Evolutionary conservation across 1,140 invertebrate genomes (phyloP).

Genomic region (Battus philenor): DNA sequence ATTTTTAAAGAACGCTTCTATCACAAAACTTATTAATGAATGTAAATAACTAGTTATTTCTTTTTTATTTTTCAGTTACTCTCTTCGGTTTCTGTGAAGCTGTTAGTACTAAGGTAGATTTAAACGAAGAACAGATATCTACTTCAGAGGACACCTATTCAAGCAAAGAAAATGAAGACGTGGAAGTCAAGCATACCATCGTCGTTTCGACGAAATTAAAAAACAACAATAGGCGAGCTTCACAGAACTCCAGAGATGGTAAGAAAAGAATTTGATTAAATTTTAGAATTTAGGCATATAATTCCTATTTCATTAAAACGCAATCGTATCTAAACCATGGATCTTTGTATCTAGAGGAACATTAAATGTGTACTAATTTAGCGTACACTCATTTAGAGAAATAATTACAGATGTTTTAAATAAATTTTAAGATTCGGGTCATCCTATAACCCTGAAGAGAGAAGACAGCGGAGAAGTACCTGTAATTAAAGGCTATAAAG

Average conservation of each 20-base stretch:
- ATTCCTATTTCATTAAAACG: no score
- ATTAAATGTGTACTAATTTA: no score
- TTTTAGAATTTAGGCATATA: not conserved
- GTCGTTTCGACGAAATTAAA: constrained; percentile 61
- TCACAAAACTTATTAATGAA: no score
- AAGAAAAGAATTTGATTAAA: no score
- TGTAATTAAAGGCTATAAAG: constrained; percentile 48
- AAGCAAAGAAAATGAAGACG: constrained; percentile 51
- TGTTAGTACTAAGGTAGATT: constrained; percentile 58
- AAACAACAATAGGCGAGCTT: constrained; percentile 52
- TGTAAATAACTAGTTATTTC: no score
- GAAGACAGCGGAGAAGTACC: constrained; percentile 57
- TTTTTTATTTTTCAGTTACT: constrained; percentile 32
- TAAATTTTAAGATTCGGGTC: no score
- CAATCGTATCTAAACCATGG: no score
- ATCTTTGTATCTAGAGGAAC: no score
- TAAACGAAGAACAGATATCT: constrained; percentile 34
- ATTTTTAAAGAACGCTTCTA: no score
- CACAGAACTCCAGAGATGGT: constrained; percentile 35
- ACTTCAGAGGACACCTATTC: constrained; percentile 25
- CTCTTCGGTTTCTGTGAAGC: constrained; percentile 27
- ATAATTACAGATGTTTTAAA: no score
- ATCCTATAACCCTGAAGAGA: no score
- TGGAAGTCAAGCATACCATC: constrained; percentile 66
- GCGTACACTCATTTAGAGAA: no score